phyloP scores from a whole-genome alignment of 2,888 invertebrate genomes.

The Amphipyra berbera region DNA sequence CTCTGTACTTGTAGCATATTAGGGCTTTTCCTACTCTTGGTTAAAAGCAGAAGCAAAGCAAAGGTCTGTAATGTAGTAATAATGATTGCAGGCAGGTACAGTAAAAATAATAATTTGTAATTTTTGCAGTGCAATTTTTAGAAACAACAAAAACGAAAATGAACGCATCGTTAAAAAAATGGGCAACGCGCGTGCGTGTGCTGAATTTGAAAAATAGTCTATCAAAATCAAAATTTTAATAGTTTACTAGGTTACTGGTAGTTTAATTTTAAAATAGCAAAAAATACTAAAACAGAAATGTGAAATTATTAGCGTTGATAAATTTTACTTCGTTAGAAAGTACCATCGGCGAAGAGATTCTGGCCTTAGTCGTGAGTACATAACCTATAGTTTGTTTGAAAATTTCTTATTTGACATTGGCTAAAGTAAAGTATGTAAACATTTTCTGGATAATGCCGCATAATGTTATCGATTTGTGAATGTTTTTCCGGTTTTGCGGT shows the following conservation, averaged over 20 bases:
- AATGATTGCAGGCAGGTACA: too few species aligned
- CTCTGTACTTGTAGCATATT: too few species aligned
- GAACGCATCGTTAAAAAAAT: constrained; percentile 63
- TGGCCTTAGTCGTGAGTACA: constrained; percentile 79
- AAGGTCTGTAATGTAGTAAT: too few species aligned
- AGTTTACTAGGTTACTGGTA: constrained; percentile 63
- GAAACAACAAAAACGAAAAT: too few species aligned
- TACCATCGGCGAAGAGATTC: constrained; percentile 70
- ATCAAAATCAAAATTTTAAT: constrained; percentile 83
- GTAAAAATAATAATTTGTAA: too few species aligned
- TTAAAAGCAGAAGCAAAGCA: too few species aligned
- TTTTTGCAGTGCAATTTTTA: too few species aligned
- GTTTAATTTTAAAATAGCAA: constrained; percentile 58
- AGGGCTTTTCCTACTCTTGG: too few species aligned
- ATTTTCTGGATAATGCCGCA: constrained; percentile 73
- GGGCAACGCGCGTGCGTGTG: constrained; percentile 75
- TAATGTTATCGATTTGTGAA: constrained; percentile 79
- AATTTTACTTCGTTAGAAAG: constrained; percentile 63
- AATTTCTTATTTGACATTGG: constrained; percentile 51
- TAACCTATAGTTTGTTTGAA: constrained; percentile 60
- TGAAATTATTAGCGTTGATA: constrained; percentile 76
- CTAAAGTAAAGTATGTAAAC: constrained; percentile 53
- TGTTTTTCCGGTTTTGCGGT: constrained; percentile 66
- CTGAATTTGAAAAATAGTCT: constrained; percentile 82
- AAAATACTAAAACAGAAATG: constrained; percentile 77